Base-by-base conservation (phyloP, 2,888 invertebrate species). In the Drosophila algonquin region DNA sequence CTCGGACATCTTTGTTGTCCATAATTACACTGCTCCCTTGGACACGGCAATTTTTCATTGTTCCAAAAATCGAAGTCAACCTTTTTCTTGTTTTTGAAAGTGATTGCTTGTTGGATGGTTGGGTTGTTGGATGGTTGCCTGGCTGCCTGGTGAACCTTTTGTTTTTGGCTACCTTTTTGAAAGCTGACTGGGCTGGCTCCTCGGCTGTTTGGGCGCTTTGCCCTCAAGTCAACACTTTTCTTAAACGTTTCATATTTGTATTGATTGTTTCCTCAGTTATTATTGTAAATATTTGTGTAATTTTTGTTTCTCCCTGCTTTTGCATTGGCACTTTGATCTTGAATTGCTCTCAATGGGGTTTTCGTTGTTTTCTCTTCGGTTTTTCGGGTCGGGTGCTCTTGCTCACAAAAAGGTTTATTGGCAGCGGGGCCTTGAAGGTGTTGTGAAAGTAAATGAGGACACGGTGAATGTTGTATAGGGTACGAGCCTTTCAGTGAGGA, bases 201-300 rank as follows among this genome's bases (percentile, higher is more conserved):
- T 82, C 72, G 68, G 59, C 55, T 83, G 82, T 88, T 83, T 88
- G 81, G n/a, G 14, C 77, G 76, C 89, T 24, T 24, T 24, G 7
- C 30, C 65, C 73, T 57, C 65, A 74, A 65, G 75, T 70, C 61
- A 83, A 77, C 71, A 71, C 74, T 77, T 83, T 80, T 71, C 57
- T 48, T 76, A 77, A 88, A 86, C 69, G 87, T 75, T 76, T 80
- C 52, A 68, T 71, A 70, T 75, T 75, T 70, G 65, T 80, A 83
- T 89, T 76, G 76, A 87, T 76, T 77, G 75, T 75, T 62, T 83
- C 88, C 71, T 81, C 69, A 70, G 64, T 71, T 88, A 73, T 73
- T 68, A 74, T 74, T 48, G 77, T 79, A 79, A 81, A 73, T 79
- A 76, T 88, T 79, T 79, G 74, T 75, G 48, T 68, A 68, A 59